phyloP scores from a whole-genome alignment of 2,888 invertebrate genomes.

The Acronicta leporina region DNA sequence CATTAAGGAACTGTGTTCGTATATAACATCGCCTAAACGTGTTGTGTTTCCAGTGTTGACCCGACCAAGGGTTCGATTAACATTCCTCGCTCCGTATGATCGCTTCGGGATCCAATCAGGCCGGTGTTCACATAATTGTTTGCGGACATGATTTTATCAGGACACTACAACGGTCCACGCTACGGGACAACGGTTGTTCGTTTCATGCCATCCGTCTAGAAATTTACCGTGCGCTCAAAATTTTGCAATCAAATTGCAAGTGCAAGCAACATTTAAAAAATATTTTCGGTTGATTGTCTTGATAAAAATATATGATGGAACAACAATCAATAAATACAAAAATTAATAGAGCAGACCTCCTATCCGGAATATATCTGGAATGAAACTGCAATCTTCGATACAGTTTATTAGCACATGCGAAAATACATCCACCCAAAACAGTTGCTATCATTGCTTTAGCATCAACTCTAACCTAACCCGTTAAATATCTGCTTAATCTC shows the following conservation, averaged over 20 bases:
- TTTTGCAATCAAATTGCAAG: conserved; percentile 37
- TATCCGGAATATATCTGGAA: too few species aligned
- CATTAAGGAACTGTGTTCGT: conserved; percentile 46
- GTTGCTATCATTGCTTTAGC: conserved; percentile 25
- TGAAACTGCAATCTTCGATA: background rate
- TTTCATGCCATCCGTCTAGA: conserved; percentile 53
- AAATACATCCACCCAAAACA: conserved; percentile 18
- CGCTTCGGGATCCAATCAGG: conserved; percentile 80
- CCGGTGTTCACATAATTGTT: conserved; percentile 80
- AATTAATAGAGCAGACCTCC: too few species aligned
- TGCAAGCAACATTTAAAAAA: conserved; percentile 29
- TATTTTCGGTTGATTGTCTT: conserved; percentile 11
- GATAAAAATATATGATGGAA: too few species aligned
- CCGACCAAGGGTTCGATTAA: conserved; percentile 77
- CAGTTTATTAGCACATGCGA: background rate
- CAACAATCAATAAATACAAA: too few species aligned
- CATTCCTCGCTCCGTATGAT: conserved; percentile 79
- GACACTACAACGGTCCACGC: conserved; percentile 56
- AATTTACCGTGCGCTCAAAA: conserved; percentile 45
- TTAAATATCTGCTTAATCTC: conserved; percentile 23
- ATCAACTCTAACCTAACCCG: conserved; percentile 20
- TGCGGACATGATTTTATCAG: conserved; percentile 82
- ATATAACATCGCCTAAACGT: conserved; percentile 51
- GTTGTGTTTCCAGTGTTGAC: conserved; percentile 63
- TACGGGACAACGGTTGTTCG: conserved; percentile 50